Conservation (phyloP, 2,888 invertebrate species). For the Tetropium fuscum region DNA sequence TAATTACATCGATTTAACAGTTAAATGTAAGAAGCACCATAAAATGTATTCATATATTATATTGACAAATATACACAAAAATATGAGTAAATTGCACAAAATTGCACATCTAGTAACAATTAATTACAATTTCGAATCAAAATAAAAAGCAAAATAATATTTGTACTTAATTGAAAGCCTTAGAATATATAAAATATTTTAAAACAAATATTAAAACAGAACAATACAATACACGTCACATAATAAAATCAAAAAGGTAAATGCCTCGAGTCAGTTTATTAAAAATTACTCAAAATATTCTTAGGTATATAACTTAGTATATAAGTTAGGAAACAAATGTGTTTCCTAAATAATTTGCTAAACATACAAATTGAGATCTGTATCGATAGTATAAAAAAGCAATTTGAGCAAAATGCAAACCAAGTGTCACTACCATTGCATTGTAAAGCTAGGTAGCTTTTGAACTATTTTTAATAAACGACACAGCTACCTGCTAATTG, state of each 20-base stretch:
- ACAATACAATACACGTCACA: slow-evolving; percentile 12
- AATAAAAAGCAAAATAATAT: slow-evolving; percentile 12
- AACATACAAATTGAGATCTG: not conserved
- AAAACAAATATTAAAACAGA: slow-evolving; percentile 26
- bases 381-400: not conserved
- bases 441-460: too few species aligned
- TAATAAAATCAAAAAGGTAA: slow-evolving; percentile 9
- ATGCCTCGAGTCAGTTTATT: slow-evolving; percentile 2
- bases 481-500: slow-evolving; percentile 5
- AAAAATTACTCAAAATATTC: slow-evolving; percentile 7
- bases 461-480: slow-evolving; percentile 10
- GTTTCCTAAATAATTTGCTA: too few species aligned
- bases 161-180: slow-evolving; percentile 32
- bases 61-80: slow-evolving; percentile 34
- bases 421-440: too few species aligned
- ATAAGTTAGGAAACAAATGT: too few species aligned
- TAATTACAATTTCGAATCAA: not conserved
- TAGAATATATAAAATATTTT: slow-evolving; percentile 17
- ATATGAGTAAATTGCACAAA: slow-evolving; percentile 37
- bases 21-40: slow-evolving; percentile 24
- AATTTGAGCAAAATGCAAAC: not conserved
- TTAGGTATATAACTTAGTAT: too few species aligned
- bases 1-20: not conserved
- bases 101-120: slow-evolving; percentile 7
- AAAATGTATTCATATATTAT: slow-evolving; percentile 29